Conservation (phyloP, 2,888 invertebrate species). For the Drosophila colorata region DNA sequence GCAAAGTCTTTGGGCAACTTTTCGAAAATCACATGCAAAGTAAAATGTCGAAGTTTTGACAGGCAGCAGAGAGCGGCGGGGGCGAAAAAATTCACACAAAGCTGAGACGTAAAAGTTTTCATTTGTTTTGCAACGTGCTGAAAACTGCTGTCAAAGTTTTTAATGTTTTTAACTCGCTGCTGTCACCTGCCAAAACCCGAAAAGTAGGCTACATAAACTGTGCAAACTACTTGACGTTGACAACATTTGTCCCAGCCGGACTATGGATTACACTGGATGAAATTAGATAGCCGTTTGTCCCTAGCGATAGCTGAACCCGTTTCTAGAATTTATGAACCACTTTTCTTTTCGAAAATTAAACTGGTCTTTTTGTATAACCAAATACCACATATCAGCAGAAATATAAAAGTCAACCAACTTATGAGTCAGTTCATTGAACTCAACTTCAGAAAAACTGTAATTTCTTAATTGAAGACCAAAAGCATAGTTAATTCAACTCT, state of each 20-base stretch:
- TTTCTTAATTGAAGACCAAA: no score
- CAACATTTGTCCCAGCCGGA: constrained; percentile 15
- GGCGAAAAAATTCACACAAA: constrained; percentile 47
- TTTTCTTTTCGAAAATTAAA: not conserved
- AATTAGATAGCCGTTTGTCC: constrained; percentile 1
- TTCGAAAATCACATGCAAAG: constrained; percentile 76
- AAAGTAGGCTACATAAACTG: constrained; percentile 53
- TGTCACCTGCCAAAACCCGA: constrained; percentile 70
- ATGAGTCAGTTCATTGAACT: not conserved
- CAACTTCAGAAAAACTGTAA: no score
- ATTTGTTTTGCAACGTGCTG: constrained; percentile 71
- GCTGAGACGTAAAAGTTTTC: constrained; percentile 54
- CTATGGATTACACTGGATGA: constrained; percentile 12
- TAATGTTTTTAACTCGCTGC: constrained; percentile 77
- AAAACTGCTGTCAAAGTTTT: constrained; percentile 80
- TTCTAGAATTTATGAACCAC: not conserved
- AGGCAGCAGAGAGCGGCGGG: constrained; percentile 33
- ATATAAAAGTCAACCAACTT: not conserved
- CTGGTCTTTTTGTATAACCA: no score
- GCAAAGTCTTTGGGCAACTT: constrained; percentile 45
- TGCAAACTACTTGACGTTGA: constrained; percentile 22
- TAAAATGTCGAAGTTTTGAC: constrained; percentile 77
- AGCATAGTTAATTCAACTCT: no score
- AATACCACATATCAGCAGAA: no score
- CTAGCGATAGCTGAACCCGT: no score